Base-by-base conservation (phyloP, 2,888 invertebrate genomes). In the Spatulosminthurus flaviceps region DNA sequence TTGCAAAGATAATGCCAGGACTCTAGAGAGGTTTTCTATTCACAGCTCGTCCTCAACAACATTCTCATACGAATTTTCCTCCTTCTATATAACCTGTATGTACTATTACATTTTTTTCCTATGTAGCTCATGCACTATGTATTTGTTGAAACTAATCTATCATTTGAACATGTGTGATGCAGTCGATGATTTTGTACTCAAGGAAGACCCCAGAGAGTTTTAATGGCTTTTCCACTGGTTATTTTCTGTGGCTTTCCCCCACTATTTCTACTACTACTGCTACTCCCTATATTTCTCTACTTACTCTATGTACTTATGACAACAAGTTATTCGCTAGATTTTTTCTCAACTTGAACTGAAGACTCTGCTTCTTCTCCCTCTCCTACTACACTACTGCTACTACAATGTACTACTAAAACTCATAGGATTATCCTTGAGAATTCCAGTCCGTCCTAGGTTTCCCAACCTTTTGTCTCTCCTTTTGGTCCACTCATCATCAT, bases 191-290 rank as follows among this genome's bases (percentile, higher is more conserved):
- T 51, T 51, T 16, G 7, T 51, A 28, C 29, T 29, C 69, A 69
- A 19, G 66, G 26, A 66, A 66, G 19, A 69, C 29, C 28, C 34
- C 28, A 21, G 29, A 28, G n/a, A 29, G 16, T 29, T 16, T 21
- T 29, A 69, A 69, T 69, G 69, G 69, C 69, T 9, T 28, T 29
- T 69, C n/a, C n/a, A 69, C 16, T 13, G 51, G 19, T 11, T 51
- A 29, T 69, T 69, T 34, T 19, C 69, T 66, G 13, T 64, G 26
- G 26, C 11, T 19, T 28, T 66, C n/a, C 21, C 26, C 19, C 16
- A 34, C 29, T 29, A 11, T n/a, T n/a, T n/a, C n/a, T n/a, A n/a
- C n/a, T n/a, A n/a, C n/a, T n/a, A n/a, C n/a, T n/a, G n/a, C n/a
- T n/a, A n/a, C n/a, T n/a, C n/a, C n/a, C n/a, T n/a, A n/a, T n/a